phyloP scores from a whole-genome alignment of 1,140 invertebrate genomes.

The Tyrophagus putrescentiae region DNA sequence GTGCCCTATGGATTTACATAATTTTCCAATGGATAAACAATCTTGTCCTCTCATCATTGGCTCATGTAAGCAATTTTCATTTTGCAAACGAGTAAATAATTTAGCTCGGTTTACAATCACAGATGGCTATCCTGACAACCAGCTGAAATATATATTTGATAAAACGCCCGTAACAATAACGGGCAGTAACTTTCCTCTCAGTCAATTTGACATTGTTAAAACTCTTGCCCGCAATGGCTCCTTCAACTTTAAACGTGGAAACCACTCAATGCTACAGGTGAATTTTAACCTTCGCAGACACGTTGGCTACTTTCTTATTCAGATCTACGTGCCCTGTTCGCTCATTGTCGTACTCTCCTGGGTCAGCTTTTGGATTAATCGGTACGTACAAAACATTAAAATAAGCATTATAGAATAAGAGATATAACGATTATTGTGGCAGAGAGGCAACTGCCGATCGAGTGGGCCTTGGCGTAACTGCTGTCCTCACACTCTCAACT shows the following conservation, averaged over 20 bases:
- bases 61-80: slow-evolving; percentile 34
- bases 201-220: slow-evolving; percentile 36
- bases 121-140: slow-evolving; percentile 34
- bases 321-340: slow-evolving; percentile 40
- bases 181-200: slow-evolving; percentile 31
- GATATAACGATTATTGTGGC: background rate
- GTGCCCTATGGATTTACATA: slow-evolving; percentile 41
- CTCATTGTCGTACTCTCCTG: slow-evolving; percentile 39
- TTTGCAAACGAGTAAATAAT: slow-evolving; percentile 7
- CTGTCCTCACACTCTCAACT: slow-evolving; percentile 73
- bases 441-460: slow-evolving; percentile 26
- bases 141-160: slow-evolving; percentile 35
- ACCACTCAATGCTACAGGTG: slow-evolving; percentile 35
- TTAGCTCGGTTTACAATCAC: background rate
- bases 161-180: slow-evolving; percentile 26
- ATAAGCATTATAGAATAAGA: background rate
- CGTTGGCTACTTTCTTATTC: slow-evolving; percentile 40
- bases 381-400: slow-evolving; percentile 12
- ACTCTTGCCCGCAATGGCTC: slow-evolving; percentile 32
- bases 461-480: slow-evolving; percentile 57
- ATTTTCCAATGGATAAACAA: slow-evolving; percentile 38
- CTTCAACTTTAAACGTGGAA: slow-evolving; percentile 30
- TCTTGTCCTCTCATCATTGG: slow-evolving; percentile 35
- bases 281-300: slow-evolving; percentile 38
- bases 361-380: slow-evolving; percentile 42